phyloP scores from a whole-genome alignment of 2,113 vertebrate species.

The Sula dactylatra region DNA sequence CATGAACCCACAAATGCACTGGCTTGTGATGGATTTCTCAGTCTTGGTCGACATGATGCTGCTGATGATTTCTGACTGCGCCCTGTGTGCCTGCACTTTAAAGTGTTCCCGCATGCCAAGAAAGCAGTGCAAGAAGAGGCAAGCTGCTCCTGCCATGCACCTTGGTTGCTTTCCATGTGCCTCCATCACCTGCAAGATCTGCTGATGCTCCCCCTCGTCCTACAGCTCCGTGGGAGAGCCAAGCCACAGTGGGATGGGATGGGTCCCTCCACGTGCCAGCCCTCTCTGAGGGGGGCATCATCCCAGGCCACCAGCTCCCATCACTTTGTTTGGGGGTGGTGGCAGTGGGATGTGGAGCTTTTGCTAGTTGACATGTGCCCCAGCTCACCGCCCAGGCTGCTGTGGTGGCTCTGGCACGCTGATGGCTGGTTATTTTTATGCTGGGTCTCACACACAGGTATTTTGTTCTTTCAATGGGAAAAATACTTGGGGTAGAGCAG shows the following conservation, averaged over 20 bases:
- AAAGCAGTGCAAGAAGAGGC: background rate
- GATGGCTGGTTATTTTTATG: background rate
- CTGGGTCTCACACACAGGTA: background rate
- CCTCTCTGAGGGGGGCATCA: accelerated
- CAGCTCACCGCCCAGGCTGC: background rate
- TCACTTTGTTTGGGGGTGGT: background rate
- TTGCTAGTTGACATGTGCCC: background rate
- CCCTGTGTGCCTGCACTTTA: background rate
- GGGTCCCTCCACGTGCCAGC: accelerated
- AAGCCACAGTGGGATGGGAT: accelerated
- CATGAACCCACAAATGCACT: accelerated
- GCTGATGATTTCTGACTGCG: background rate
- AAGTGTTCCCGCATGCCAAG: background rate
- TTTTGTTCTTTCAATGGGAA: background rate
- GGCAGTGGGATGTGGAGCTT: background rate
- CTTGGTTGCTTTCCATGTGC: background rate
- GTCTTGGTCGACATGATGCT: accelerated
- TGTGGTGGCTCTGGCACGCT: accelerated
- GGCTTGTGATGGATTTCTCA: background rate
- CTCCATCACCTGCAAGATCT: background rate
- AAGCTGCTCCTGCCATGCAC: background rate
- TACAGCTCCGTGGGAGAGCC: background rate
- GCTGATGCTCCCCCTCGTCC: background rate
- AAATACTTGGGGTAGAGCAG: background rate
- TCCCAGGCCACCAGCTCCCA: background rate